These are phyloP conservation scores for Cynocephalus volans DNA, from an alignment of 2,113 vertebrate species.

Conservation along the genomic window DNA sequence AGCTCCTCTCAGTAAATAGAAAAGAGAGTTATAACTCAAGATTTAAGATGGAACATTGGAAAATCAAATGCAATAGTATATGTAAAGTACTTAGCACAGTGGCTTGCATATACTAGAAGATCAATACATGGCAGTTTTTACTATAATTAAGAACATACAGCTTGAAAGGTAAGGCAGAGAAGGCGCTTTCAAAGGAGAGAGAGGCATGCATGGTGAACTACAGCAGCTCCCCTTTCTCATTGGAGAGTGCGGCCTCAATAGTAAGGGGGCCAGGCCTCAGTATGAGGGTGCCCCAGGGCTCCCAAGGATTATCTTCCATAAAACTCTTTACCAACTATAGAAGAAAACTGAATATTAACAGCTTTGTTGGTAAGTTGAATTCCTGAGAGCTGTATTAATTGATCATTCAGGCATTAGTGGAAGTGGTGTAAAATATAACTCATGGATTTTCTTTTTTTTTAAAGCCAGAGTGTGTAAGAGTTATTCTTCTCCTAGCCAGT, in stretches of 20 bases:
- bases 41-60: conserved; percentile 19
- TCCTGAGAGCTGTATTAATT: conserved; percentile 25
- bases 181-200: conserved; percentile 10
- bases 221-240: neutral
- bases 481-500: neutral
- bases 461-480: neutral
- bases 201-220: neutral
- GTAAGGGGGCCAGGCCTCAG: neutral
- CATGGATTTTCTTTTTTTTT: neutral
- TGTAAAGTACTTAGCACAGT: conserved; percentile 20
- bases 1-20: neutral
- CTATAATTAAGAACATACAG: neutral
- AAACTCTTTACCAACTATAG: neutral
- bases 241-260: neutral
- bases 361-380: conserved; percentile 1
- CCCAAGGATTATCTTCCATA: conserved; percentile 15
- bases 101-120: neutral
- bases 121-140: conserved; percentile 54
- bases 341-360: conserved; percentile 26
- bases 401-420: conserved; percentile 5
- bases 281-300: neutral
- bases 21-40: neutral
- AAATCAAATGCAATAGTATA: conserved; percentile 40
- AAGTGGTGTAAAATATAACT: conserved; percentile 25
- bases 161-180: neutral